Evolutionary conservation across 2,113 vertebrate genomes (phyloP).

Genomic region (Alosa alosa): DNA sequence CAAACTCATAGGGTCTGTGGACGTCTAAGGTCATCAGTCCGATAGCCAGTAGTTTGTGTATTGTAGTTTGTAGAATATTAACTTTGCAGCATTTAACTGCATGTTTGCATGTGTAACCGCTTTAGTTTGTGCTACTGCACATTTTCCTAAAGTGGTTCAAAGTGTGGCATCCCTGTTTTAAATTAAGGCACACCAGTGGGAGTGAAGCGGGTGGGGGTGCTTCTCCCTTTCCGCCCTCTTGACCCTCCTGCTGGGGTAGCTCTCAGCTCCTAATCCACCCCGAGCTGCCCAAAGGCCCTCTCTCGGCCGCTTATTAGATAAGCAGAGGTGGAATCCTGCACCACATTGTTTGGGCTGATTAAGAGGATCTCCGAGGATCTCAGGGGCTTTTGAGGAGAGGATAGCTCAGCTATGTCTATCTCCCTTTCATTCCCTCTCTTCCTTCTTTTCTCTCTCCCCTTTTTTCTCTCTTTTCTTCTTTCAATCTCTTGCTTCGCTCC

Average conservation of each 20-base stretch:
- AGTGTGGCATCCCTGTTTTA: constrained; percentile 51
- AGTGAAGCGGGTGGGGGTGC: constrained; percentile 15
- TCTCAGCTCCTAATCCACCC: constrained; percentile 66
- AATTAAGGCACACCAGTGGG: constrained; percentile 52
- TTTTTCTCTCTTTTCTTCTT: constrained; percentile 52
- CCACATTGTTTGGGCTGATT: constrained; percentile 75
- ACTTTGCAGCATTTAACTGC: too few species aligned
- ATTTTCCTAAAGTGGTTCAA: constrained; percentile 27
- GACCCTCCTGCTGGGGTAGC: constrained; percentile 49
- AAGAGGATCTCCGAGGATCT: constrained; percentile 73
- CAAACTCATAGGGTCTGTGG: too few species aligned
- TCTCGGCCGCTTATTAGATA: constrained; percentile 67
- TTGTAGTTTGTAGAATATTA: too few species aligned
- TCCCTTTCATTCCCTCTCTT: constrained; percentile 53
- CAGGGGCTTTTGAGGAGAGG: constrained; percentile 47
- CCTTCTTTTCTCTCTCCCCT: constrained; percentile 20
- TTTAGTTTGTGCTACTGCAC: too few species aligned
- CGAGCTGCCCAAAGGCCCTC: constrained; percentile 57
- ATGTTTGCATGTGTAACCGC: too few species aligned
- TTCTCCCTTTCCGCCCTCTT: constrained; percentile 27
- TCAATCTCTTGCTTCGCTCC: constrained; percentile 43
- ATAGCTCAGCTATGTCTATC: constrained; percentile 32
- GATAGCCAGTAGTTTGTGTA: too few species aligned
- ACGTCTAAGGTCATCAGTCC: too few species aligned
- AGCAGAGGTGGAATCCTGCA: constrained; percentile 62